Evolutionary conservation across 2,797 vertebrate species (phyloP).

Genomic region (Spondyliosoma cantharus): DNA sequence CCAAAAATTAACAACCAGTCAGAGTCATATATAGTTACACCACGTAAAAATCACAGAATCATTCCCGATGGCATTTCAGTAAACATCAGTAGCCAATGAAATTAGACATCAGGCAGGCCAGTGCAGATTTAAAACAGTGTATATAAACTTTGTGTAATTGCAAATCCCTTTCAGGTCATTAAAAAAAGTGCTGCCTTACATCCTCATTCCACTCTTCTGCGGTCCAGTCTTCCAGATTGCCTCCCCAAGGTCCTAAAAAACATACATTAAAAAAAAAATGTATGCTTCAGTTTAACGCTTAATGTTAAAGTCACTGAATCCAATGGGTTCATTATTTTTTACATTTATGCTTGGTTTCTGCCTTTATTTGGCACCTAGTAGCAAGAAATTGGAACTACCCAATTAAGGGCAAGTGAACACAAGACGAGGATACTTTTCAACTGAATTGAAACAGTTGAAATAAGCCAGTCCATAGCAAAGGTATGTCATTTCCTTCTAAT

Average conservation of each 20-base stretch:
- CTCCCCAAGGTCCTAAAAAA: constrained; percentile 88
- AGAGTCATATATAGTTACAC: background rate
- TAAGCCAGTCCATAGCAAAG: background rate
- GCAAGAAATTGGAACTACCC: background rate
- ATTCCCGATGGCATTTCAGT: background rate
- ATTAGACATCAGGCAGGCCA: background rate
- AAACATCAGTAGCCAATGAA: background rate
- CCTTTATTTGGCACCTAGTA: background rate
- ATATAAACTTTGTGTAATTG: background rate
- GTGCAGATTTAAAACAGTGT: background rate
- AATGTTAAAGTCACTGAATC: background rate
- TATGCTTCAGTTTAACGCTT: background rate
- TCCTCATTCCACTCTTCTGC: constrained; percentile 98
- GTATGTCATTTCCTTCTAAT: background rate
- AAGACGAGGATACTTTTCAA: background rate
- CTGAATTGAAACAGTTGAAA: background rate
- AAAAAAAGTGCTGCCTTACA: constrained; percentile 82
- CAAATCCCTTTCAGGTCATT: constrained; percentile 1
- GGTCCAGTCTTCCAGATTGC: constrained; percentile 93
- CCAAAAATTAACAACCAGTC: background rate
- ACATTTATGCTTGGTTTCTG: background rate
- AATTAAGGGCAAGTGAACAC: background rate
- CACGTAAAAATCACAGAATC: background rate
- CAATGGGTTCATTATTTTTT: background rate
- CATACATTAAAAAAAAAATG: background rate